Base-by-base conservation (phyloP, 1,140 invertebrate species). In the Zaprionus tsacasi region DNA sequence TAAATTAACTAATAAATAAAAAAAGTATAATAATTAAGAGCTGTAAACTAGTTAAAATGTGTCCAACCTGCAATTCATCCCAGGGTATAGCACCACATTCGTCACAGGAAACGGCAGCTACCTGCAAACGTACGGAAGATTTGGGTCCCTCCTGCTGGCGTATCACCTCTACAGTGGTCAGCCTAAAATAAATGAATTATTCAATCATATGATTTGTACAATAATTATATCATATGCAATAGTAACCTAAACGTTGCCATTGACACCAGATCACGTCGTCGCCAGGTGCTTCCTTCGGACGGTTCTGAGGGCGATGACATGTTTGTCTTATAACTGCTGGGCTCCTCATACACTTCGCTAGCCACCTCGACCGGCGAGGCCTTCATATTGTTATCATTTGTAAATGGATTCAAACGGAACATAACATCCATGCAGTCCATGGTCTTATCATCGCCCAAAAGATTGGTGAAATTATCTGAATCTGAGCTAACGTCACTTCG, bases 1-100 rank as follows among this genome's bases (percentile, higher is more conserved):
- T 60, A 8, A 69, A 68, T n/a, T 13, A 11, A 69, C 3, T 5
- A 2, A 30, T 30, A 48, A 27, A 33, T 6, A 40, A 15, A n/a
- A 27, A 13, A 40, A 5, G 12, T 3, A 15, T 3, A 57, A 48
- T 40, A 25, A 38, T n/a, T n/a, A 52, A 43, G 8, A 68, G 54
- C 33, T 55, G 4, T 52, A 79, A 54, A 48, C 10, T n/a, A 55
- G n/a, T 50, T 27, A 8, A 40, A 65, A 17, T 52, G 6, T 57
- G 25, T 27, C 76, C 8, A 66, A 98, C 97, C 96, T 98, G 97
- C 94, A 99, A 97, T 93, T 98, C 97, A 91, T 98, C 97, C 96
- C 97, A 98, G 4, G 96, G 96, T 90, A 98, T 98, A 54, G 96
- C 96, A 7, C 95, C 94, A 91, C 97, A 98, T 92, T 98, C 97